Evolutionary conservation across 92 coral and sea anemone genomes (phyloP).

Genomic region (Epizoanthus stellaris): DNA sequence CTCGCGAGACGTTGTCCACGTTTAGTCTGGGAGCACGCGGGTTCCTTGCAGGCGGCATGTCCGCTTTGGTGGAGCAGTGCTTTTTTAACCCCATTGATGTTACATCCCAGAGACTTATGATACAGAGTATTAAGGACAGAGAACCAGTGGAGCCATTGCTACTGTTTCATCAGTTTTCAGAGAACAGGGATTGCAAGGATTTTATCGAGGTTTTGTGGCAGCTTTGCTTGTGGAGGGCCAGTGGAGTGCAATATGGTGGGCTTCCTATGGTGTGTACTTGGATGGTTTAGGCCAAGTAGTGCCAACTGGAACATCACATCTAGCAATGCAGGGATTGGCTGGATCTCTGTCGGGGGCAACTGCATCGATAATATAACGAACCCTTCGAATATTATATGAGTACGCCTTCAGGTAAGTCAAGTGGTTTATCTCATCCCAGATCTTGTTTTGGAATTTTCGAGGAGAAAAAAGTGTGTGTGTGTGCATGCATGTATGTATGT

Average conservation of each 20-base stretch:
- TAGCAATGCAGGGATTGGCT: conserved; percentile 72
- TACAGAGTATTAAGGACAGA: conserved; percentile 61
- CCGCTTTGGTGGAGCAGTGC: conserved; percentile 84
- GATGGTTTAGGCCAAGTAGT: conserved; percentile 66
- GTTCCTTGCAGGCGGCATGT: conserved; percentile 88
- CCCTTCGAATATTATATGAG: conserved; percentile 69
- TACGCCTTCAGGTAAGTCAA: conserved; percentile 69
- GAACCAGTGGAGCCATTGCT: conserved; percentile 32
- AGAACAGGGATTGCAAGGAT: conserved; percentile 66
- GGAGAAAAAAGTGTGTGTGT: too few species aligned
- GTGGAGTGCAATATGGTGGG: conserved; percentile 85
- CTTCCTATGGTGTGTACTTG: conserved; percentile 70
- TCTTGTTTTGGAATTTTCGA: too few species aligned
- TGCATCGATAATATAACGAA: conserved; percentile 65
- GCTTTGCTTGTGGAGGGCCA: conserved; percentile 73
- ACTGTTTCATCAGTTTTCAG: conserved; percentile 49
- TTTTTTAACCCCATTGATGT: conserved; percentile 83
- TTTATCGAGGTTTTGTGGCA: conserved; percentile 76
- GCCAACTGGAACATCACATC: conserved; percentile 75
- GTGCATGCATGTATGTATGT: too few species aligned
- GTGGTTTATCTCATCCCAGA: too few species aligned
- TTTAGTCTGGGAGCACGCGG: conserved; percentile 84
- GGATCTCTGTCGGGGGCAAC: conserved; percentile 78
- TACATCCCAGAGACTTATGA: conserved; percentile 80
- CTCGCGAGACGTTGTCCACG: conserved; percentile 74